Conservation (phyloP, 2,888 invertebrate species). For the Drosophila silvestris region DNA sequence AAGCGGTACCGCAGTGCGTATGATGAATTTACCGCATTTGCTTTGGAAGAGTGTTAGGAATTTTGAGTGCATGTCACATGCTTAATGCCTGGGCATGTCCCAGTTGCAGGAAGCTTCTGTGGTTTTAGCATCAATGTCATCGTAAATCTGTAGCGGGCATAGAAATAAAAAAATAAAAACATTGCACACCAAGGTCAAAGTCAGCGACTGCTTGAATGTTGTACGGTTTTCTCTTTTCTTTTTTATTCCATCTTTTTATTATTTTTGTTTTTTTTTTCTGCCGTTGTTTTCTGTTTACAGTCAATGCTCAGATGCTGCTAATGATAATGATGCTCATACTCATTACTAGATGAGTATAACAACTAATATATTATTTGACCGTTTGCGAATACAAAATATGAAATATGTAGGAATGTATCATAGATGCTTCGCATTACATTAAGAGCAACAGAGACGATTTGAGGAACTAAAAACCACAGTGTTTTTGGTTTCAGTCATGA, state of each 20-base stretch:
- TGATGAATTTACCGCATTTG: constrained; percentile 32
- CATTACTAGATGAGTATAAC: constrained; percentile 17
- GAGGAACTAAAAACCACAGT: neutral
- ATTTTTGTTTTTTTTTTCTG: constrained; percentile 8
- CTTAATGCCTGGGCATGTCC: constrained; percentile 8
- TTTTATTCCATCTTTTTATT: neutral
- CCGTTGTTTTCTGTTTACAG: constrained; percentile 44
- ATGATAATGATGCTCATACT: constrained; percentile 48
- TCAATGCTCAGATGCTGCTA: constrained; percentile 55
- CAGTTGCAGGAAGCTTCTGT: constrained; percentile 54
- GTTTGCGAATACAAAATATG: neutral
- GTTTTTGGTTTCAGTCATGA: neutral
- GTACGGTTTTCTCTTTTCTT: constrained; percentile 26
- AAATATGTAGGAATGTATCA: neutral
- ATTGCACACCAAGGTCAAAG: constrained; percentile 64
- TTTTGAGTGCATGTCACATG: constrained; percentile 37
- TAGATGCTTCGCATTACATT: neutral
- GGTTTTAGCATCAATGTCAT: constrained; percentile 58
- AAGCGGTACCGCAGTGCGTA: constrained; percentile 54
- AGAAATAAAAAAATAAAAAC: constrained; percentile 34
- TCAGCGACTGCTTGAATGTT: constrained; percentile 42
- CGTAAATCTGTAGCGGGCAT: constrained; percentile 30
- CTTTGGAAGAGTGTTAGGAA: neutral
- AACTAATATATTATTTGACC: constrained; percentile 23
- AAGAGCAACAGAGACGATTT: neutral